A percentile compares a stretch with the other conserved stretches of the same genome.
Evolutionary conservation across 1,140 invertebrate species (phyloP).

Genomic region (roundworm (Caenorhabditis elegans)): DNA sequence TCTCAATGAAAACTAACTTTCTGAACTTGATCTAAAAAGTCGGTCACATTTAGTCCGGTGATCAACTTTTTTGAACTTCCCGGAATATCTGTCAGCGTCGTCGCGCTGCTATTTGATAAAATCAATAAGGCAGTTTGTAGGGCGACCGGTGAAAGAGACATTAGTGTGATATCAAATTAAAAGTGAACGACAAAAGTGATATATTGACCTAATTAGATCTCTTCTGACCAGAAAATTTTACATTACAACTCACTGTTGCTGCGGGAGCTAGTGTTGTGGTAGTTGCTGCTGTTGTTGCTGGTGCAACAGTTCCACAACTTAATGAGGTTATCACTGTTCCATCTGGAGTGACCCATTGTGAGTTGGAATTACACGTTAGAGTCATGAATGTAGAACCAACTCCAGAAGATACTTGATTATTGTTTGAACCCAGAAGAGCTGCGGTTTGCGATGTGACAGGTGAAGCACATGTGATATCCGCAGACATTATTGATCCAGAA

Average conservation of each 20-base stretch:
- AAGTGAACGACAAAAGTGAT: background rate
- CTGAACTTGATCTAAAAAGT: background rate
- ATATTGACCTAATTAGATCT: background rate
- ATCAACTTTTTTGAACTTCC: background rate
- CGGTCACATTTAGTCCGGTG: background rate
- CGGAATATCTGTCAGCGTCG: background rate
- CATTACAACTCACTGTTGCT: background rate
- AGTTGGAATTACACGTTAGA: background rate
- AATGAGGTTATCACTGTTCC: background rate
- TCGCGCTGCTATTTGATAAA: slow-evolving; percentile 5
- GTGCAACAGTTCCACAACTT: background rate
- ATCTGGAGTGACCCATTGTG: slow-evolving; percentile 1
- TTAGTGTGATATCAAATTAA: background rate
- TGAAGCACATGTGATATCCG: background rate
- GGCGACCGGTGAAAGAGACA: background rate
- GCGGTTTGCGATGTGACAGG: background rate
- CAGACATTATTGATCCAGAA: background rate
- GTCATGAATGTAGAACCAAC: background rate
- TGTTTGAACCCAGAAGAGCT: background rate
- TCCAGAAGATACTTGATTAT: background rate
- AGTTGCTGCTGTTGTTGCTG: background rate
- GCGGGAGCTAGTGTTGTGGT: background rate
- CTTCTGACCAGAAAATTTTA: background rate
- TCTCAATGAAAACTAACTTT: background rate
- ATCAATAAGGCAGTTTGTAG: slow-evolving; percentile 14